These are phyloP conservation scores for Zaprionus taronus DNA, from an alignment of 1,140 invertebrate species.

Conservation along the genomic window DNA sequence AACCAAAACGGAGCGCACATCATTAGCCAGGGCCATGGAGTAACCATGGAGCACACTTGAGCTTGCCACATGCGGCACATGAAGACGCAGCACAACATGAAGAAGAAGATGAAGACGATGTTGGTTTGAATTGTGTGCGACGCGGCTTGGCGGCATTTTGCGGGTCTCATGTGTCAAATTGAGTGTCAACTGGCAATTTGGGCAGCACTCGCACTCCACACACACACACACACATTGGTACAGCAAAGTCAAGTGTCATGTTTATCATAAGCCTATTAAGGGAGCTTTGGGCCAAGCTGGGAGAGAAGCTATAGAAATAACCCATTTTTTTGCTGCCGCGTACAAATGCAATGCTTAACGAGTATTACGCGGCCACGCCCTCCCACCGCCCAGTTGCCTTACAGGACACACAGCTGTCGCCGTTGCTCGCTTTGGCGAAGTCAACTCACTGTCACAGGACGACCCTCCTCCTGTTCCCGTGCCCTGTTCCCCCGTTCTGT, in stretches of 20 bases:
- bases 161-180: slow-evolving; percentile 79
- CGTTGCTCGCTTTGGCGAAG: slow-evolving; percentile 51
- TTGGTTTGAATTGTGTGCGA: slow-evolving; percentile 2
- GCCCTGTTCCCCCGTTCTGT: neutral
- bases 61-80: slow-evolving; percentile 51
- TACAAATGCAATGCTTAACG: slow-evolving; percentile 37
- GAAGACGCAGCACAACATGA: slow-evolving; percentile 3
- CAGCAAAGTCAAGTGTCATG: slow-evolving; percentile 78
- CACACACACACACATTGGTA: slow-evolving; percentile 10
- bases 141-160: slow-evolving; percentile 48
- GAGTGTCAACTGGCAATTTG: slow-evolving; percentile 83
- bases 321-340: slow-evolving; percentile 53
- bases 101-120: slow-evolving; percentile 22
- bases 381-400: neutral
- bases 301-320: slow-evolving; percentile 65
- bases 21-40: slow-evolving; percentile 64
- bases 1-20: slow-evolving; percentile 62
- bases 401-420: slow-evolving; percentile 58
- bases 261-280: slow-evolving; percentile 82
- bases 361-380: neutral
- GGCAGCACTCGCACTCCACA: slow-evolving; percentile 34
- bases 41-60: slow-evolving; percentile 79
- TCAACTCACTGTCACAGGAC: slow-evolving; percentile 51
- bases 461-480: slow-evolving; percentile 21
- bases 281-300: slow-evolving; percentile 51